Conservation (phyloP, 2,797 vertebrate genomes). For the Arnoldichthys spilopterus region DNA sequence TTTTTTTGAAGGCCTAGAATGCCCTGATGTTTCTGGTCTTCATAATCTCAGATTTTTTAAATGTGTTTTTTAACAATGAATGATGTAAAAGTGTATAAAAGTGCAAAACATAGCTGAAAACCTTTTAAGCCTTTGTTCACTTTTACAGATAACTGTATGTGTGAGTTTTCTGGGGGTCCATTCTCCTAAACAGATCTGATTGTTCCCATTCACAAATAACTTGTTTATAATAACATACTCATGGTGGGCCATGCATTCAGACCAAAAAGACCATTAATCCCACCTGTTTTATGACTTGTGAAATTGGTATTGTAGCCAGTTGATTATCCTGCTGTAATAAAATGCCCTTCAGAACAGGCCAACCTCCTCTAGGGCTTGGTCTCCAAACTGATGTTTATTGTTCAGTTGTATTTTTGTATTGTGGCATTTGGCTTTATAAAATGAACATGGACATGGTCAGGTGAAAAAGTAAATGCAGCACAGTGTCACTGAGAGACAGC, state of each 20-base stretch:
- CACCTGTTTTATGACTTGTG: conserved; percentile 44
- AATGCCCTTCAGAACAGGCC: neutral
- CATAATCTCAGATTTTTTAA: too few species aligned
- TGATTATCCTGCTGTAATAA: conserved; percentile 35
- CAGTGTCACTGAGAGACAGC: conserved; percentile 16
- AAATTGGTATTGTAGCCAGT: conserved; percentile 36
- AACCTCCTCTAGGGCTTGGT: neutral
- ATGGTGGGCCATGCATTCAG: conserved; percentile 30
- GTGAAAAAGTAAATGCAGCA: conserved; percentile 7
- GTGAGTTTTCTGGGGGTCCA: neutral
- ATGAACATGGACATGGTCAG: conserved; percentile 6
- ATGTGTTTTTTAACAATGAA: too few species aligned
- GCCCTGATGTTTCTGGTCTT: too few species aligned
- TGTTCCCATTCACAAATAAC: conserved; percentile 33
- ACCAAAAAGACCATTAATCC: conserved; percentile 33
- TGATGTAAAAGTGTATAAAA: too few species aligned
- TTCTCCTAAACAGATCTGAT: conserved; percentile 35
- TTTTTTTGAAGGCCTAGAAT: too few species aligned
- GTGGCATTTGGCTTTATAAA: conserved; percentile 11
- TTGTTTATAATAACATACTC: conserved; percentile 38
- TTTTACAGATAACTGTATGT: neutral
- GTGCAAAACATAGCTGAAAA: neutral
- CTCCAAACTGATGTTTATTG: conserved; percentile 29
- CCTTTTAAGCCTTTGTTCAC: neutral
- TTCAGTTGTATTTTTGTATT: conserved; percentile 25